Percentiles rank a stretch among this genome's conserved stretches.
These are phyloP conservation scores for Gasterosteus aculeatus DNA, from an alignment of 2,113 vertebrate species.

Conservation along the genomic window DNA sequence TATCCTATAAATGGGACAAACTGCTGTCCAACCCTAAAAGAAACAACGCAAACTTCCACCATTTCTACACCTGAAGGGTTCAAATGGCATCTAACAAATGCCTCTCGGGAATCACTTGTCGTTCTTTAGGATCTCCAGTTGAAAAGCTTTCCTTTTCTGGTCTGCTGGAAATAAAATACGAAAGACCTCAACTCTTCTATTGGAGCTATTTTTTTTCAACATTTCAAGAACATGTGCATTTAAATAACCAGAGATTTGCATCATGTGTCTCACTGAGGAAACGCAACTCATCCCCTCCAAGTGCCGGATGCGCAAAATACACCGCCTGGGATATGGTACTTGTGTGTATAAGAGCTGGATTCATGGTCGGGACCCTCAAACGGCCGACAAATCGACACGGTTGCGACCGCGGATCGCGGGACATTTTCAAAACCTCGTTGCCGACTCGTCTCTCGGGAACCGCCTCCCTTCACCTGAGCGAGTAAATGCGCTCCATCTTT, in stretches of 20 bases:
- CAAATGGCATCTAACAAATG: not conserved
- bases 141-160: not conserved
- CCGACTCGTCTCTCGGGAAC: not conserved
- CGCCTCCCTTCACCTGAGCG: not conserved
- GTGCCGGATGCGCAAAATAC: constrained; percentile 12
- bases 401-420: not conserved
- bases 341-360: not conserved
- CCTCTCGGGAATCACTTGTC: not conserved
- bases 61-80: not conserved
- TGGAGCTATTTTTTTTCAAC: not conserved
- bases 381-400: not conserved
- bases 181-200: not conserved
- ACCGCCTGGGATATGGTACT: not conserved
- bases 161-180: not conserved
- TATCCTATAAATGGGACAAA: not conserved
- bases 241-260: not conserved
- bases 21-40: not conserved
- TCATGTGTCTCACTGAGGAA: not conserved
- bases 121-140: not conserved
- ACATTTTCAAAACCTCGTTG: not conserved
- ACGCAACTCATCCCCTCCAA: not conserved
- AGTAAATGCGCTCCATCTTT: not conserved
- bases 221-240: not conserved
- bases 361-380: constrained; percentile 8
- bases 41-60: no score